Conservation (phyloP, 2,888 invertebrate species). For the Alviniconcha strummeri region DNA sequence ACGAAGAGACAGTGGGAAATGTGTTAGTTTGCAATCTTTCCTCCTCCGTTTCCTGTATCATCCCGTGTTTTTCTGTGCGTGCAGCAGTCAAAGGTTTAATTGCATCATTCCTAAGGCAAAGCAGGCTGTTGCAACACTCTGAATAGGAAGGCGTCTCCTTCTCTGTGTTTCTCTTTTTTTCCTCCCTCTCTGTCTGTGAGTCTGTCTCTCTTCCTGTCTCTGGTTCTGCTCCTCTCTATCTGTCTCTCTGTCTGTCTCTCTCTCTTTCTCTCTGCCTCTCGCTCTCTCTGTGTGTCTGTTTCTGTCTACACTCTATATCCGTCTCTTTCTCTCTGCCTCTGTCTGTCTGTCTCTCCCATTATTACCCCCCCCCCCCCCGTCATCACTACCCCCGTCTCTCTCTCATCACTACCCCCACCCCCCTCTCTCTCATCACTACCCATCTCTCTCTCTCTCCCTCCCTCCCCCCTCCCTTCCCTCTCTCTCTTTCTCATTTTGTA, state of each 20-base stretch:
- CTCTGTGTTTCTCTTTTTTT: conserved; percentile 1
- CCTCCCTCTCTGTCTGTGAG: background rate
- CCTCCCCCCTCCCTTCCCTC: too few relatives aligned
- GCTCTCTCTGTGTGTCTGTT: background rate
- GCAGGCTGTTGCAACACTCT: too few relatives aligned
- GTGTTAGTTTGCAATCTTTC: too few relatives aligned
- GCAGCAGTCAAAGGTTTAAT: too few relatives aligned
- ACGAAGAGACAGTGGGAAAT: too few relatives aligned
- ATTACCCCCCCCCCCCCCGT: background rate
- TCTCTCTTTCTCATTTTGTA: background rate
- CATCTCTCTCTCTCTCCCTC: too few relatives aligned
- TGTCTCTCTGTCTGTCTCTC: background rate
- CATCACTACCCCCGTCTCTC: too few relatives aligned
- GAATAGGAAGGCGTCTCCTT: background rate
- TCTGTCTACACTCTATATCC: background rate
- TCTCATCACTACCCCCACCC: too few relatives aligned
- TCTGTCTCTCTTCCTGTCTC: background rate
- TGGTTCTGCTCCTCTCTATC: background rate
- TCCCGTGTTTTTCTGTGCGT: too few relatives aligned
- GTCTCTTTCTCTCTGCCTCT: background rate
- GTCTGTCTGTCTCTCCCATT: background rate
- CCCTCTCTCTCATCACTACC: too few relatives aligned
- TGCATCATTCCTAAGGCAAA: too few relatives aligned
- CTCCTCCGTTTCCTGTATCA: too few relatives aligned
- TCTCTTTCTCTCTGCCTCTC: background rate